A percentile compares a stretch with the other conserved stretches of the same genome.
phyloP scores from a whole-genome alignment of 2,888 invertebrate species.

The Parnassius apollo region DNA sequence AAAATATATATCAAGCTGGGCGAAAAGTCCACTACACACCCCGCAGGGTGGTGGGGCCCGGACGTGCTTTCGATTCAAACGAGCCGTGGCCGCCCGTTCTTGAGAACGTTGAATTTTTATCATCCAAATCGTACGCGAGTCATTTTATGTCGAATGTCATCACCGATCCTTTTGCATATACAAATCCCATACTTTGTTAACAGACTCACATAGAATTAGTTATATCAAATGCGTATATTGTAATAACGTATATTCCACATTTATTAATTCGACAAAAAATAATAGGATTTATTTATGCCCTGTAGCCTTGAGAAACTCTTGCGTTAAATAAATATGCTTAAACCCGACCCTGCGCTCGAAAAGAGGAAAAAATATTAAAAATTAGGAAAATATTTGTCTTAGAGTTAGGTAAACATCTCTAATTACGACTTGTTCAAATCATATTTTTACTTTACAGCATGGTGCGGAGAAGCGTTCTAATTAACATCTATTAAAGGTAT shows the following conservation, averaged over 20 bases:
- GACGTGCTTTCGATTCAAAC: conserved; percentile 80
- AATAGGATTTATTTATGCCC: conserved; percentile 44
- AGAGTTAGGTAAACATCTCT: conserved; percentile 80
- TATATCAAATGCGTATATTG: background rate
- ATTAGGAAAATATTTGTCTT: conserved; percentile 80
- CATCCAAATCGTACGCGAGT: conserved; percentile 36
- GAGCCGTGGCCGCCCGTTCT: conserved; percentile 61
- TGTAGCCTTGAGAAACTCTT: conserved; percentile 60
- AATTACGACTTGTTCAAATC: conserved; percentile 80
- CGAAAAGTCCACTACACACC: conserved; percentile 80
- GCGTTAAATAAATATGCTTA: conserved; percentile 77
- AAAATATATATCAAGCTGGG: conserved; percentile 79
- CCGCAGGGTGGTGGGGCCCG: conserved; percentile 59
- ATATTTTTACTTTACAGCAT: conserved; percentile 71
- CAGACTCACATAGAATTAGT: background rate
- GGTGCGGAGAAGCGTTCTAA: conserved; percentile 68
- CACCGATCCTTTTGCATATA: background rate
- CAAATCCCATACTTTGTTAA: no score
- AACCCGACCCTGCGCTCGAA: conserved; percentile 67
- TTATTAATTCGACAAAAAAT: conserved; percentile 5
- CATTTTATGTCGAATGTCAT: conserved; percentile 37
- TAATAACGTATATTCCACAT: no score
- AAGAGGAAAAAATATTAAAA: conserved; percentile 74
- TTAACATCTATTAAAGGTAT: conserved; percentile 80
- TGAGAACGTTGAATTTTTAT: conserved; percentile 47